phyloP scores from a whole-genome alignment of 2,888 invertebrate species.

The Digitonthophagus gazella region DNA sequence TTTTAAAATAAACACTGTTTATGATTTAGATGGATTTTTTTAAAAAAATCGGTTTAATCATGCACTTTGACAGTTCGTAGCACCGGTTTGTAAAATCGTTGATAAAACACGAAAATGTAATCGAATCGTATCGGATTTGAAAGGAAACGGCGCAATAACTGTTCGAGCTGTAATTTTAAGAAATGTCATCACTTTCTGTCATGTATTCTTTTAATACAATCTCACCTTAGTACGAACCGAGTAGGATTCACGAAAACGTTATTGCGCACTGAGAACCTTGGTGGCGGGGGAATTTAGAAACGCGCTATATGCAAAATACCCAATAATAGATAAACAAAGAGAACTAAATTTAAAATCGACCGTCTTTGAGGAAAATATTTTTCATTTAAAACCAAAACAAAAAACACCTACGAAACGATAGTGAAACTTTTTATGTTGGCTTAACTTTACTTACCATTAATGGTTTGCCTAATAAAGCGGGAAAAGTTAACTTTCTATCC shows the following conservation, averaged over 20 bases:
- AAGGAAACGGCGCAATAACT: not conserved
- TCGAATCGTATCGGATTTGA: not conserved
- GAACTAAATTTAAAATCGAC: conserved; percentile 31
- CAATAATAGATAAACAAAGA: conserved; percentile 33
- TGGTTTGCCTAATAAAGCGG: no score
- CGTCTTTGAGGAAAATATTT: not conserved
- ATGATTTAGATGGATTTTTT: no score
- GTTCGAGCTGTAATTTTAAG: not conserved
- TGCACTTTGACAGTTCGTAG: conserved; percentile 26
- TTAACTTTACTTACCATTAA: no score
- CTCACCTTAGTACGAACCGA: conserved; percentile 13
- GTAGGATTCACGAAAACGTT: conserved; percentile 21
- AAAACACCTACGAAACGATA: no score
- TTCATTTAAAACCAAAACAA: conserved; percentile 2
- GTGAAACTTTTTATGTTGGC: not conserved
- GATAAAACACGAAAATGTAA: not conserved
- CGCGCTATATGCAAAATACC: conserved; percentile 21
- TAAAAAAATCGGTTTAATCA: conserved; percentile 19
- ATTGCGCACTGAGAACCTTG: conserved; percentile 21
- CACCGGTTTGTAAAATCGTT: conserved; percentile 15
- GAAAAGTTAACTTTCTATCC: no score
- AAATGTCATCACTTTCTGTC: conserved; percentile 3
- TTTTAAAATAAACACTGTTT: no score
- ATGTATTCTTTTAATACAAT: conserved; percentile 10
- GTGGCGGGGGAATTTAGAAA: conserved; percentile 23